Conservation (phyloP, 2,888 invertebrate genomes). For the Erebia palarica region DNA sequence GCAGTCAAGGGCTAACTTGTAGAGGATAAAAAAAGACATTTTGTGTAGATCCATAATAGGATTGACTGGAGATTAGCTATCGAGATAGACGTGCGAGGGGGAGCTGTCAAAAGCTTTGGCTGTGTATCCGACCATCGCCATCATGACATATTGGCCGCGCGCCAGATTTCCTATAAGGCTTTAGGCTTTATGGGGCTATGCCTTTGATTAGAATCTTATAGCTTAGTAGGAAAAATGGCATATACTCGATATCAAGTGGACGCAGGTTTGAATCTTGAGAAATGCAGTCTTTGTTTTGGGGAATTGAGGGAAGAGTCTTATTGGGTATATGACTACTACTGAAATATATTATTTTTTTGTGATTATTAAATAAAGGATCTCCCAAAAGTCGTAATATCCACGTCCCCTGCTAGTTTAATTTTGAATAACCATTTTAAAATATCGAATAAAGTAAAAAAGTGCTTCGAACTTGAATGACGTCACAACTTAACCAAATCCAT, state of each 20-base stretch:
- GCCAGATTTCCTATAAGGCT: slow-evolving; percentile 1
- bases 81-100: not conserved
- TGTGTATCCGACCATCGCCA: not conserved
- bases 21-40: too few species aligned
- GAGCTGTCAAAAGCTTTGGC: not conserved
- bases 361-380: too few species aligned
- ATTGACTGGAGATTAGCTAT: not conserved
- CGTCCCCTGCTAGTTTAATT: too few species aligned
- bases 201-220: not conserved
- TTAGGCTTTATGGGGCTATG: slow-evolving; percentile 1
- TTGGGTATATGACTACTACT: too few species aligned
- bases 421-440: too few species aligned
- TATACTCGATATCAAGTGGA: not conserved
- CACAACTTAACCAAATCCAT: too few species aligned
- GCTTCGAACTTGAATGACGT: too few species aligned
- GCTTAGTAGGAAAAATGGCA: not conserved
- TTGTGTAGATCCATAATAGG: not conserved
- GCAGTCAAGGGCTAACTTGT: too few species aligned
- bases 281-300: not conserved
- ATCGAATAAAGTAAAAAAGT: too few species aligned
- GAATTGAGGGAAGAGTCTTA: too few species aligned
- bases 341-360: too few species aligned
- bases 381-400: too few species aligned
- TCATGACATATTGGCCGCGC: slow-evolving; percentile 5
- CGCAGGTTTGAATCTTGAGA: not conserved